phyloP scores from a whole-genome alignment of 2,797 vertebrate genomes.

The Myotis planiceps region DNA sequence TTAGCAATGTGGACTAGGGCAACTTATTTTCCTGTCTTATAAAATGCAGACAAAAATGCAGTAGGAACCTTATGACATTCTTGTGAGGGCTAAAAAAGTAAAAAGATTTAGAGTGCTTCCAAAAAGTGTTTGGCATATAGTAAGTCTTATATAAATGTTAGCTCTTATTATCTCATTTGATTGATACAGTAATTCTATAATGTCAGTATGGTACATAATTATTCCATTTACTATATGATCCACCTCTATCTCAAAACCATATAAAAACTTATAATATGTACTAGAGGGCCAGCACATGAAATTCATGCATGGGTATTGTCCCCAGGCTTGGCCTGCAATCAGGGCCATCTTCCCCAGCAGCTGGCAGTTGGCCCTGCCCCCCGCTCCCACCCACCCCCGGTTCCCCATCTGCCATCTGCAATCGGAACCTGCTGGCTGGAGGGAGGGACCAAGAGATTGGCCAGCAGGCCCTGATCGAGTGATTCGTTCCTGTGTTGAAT shows the following conservation, averaged over 20 bases:
- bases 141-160: background rate
- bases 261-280: background rate
- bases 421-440: too few species aligned
- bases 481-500: too few species aligned
- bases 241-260: background rate
- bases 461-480: too few species aligned
- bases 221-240: background rate
- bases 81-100: background rate
- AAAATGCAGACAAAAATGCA: background rate
- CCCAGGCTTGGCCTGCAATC: too few species aligned
- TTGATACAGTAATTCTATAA: background rate
- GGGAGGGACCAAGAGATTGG: too few species aligned
- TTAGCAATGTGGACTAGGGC: background rate
- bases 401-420: too few species aligned
- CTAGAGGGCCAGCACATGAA: too few species aligned
- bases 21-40: background rate
- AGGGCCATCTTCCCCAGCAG: too few species aligned
- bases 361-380: too few species aligned
- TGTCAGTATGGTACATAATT: background rate
- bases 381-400: rapidly evolving
- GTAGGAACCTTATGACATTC: background rate
- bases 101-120: background rate
- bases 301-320: too few species aligned
- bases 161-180: background rate
- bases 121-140: background rate